A percentile compares a stretch with the other conserved stretches of the same genome.
phyloP scores from a whole-genome alignment of 2,113 vertebrate genomes.

The Marcusenius ussheri region DNA sequence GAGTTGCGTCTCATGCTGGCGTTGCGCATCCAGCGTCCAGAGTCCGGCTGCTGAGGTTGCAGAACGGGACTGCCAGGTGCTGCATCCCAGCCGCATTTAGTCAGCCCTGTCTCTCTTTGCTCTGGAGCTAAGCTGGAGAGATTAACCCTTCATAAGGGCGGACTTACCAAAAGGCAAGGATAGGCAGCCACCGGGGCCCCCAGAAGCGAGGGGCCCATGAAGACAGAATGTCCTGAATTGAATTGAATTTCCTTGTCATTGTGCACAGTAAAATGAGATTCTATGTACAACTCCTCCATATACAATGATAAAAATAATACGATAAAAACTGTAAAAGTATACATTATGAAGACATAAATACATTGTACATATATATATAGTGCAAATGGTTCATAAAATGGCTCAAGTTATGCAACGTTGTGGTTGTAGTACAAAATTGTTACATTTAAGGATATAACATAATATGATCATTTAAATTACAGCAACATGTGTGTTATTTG shows the following conservation, averaged over 20 bases:
- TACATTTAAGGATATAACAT: background rate
- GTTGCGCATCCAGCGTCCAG: too few species aligned
- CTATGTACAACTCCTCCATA: background rate
- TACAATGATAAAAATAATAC: background rate
- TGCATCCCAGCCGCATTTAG: background rate
- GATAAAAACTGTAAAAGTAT: too few species aligned
- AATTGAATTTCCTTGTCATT: background rate
- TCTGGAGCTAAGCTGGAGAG: background rate
- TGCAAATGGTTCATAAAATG: background rate
- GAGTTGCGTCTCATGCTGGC: background rate
- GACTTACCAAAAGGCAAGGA: background rate
- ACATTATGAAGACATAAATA: too few species aligned
- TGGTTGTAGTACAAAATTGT: background rate
- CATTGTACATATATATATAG: too few species aligned
- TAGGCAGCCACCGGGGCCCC: background rate
- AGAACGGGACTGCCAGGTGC: background rate
- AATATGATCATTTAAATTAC: background rate
- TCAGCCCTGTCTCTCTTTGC: background rate
- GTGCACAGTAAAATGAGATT: too few species aligned
- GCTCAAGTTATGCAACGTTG: background rate
- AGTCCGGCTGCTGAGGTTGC: background rate
- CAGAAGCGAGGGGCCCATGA: background rate
- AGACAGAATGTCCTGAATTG: background rate
- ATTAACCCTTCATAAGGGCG: background rate
- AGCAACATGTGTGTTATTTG: background rate